Evolutionary conservation across 2,113 vertebrate species (phyloP).

Genomic region (Sphaerodactylus townsendi): DNA sequence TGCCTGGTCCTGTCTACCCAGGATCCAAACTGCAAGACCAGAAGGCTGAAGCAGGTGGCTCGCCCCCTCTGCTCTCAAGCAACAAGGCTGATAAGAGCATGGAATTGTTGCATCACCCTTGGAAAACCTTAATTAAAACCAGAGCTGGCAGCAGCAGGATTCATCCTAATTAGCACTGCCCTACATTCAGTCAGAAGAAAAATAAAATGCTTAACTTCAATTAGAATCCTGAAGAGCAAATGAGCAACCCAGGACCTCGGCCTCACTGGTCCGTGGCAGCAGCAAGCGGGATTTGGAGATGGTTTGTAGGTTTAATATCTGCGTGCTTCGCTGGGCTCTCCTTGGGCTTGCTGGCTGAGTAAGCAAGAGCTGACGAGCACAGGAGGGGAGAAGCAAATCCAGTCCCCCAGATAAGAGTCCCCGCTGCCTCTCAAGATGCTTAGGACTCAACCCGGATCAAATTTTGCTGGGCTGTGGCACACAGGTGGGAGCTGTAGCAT

Average conservation of each 20-base stretch:
- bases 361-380: too few relatives aligned
- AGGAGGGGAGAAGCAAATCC: too few relatives aligned
- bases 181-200: conserved; percentile 24
- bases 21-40: background rate
- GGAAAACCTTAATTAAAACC: conserved; percentile 55
- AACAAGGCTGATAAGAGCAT: too few relatives aligned
- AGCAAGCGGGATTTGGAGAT: background rate
- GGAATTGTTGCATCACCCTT: background rate
- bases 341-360: background rate
- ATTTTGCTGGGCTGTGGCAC: too few relatives aligned
- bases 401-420: too few relatives aligned
- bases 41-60: background rate
- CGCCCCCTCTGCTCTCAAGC: too few relatives aligned
- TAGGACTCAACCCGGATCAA: too few relatives aligned
- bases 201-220: conserved; percentile 19
- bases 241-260: background rate
- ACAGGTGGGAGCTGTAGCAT: too few relatives aligned
- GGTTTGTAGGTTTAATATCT: accelerated
- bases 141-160: conserved; percentile 13
- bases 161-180: conserved; percentile 45
- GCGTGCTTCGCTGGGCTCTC: background rate
- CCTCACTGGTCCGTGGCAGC: background rate
- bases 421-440: too few relatives aligned
- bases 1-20: background rate
- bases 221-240: conserved; percentile 14